Evolutionary conservation across 2,888 invertebrate genomes (phyloP).

Genomic region (Andrena dorsata): DNA sequence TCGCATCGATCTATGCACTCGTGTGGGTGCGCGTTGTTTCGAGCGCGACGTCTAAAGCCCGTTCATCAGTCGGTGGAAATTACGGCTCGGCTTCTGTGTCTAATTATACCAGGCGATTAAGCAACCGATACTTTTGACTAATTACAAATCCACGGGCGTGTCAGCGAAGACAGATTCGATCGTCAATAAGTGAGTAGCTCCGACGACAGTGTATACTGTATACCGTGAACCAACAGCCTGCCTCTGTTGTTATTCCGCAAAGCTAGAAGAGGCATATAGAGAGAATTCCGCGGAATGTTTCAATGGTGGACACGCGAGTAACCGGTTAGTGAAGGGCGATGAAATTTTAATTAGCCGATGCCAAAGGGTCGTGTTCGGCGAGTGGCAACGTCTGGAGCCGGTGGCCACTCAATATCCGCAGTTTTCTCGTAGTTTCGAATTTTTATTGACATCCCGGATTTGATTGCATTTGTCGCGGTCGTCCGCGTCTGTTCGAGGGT

Average conservation of each 20-base stretch:
- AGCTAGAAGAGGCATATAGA: neutral
- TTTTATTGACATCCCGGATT: neutral
- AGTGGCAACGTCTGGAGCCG: neutral
- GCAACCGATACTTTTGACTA: neutral
- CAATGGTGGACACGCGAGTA: neutral
- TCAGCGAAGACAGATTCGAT: no score
- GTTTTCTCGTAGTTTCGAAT: neutral
- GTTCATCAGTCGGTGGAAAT: conserved; percentile 1
- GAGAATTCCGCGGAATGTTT: neutral
- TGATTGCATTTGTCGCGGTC: neutral
- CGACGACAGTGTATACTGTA: neutral
- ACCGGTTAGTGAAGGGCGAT: neutral
- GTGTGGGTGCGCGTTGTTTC: neutral
- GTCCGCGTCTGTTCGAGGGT: neutral
- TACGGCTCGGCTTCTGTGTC: neutral
- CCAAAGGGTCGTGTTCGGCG: neutral
- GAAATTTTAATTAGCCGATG: conserved; percentile 6
- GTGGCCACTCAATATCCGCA: neutral
- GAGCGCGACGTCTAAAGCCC: neutral
- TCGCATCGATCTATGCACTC: conserved; percentile 7
- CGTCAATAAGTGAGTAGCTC: no score
- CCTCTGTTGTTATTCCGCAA: neutral
- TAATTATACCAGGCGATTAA: neutral
- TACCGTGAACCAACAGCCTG: neutral
- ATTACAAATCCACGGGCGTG: neutral